Base-by-base conservation (phyloP, 2,797 vertebrate species). In the Lophotriccus pileatus region DNA sequence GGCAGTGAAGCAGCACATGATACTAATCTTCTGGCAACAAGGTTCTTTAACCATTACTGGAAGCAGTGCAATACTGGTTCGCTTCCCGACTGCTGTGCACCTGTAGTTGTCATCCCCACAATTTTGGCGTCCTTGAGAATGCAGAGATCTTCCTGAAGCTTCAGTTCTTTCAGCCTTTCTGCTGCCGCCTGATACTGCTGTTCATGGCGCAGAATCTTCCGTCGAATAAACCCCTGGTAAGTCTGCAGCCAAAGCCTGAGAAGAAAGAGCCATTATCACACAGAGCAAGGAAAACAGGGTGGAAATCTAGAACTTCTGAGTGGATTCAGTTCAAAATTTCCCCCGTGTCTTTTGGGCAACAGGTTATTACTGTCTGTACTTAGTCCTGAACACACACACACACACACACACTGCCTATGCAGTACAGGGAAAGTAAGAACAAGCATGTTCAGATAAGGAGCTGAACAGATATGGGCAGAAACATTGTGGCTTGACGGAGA, bases 41-140 rank as follows among this genome's bases (percentile, higher is more conserved):
- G 9, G 4, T 58, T 59, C 4, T 75, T 76, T 58, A 84, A 84
- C 63, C 34, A 37, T n/a, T 39, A 53, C 39, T 77, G 28, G 39
- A 94, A 72, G n/a, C 55, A 90, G 70, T 22, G 53, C 43, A 66
- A 47, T 66, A 78, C 19, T 73, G 41, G 41, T 73, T 66, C 76
- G 63, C 28, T 90, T 88, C 80, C 70, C n/a, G 87, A 22, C 39
- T 53, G 36, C 78, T 63, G 23, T 46, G 87, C 52, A 98, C 98
- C 98, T 82, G 99, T 99, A 87, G 99, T 99, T 24, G 99, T 99
- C 99, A 99, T 99, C 72, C 99, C 99, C 28, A 99, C 98, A n/a
- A 99, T 97, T 90, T 75, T 97, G 75, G 99, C 98, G 30, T 95
- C 28, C 81, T 93, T 92, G 24, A 99, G 98, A 73, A 99, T 97